phyloP scores from a whole-genome alignment of 1,140 invertebrate genomes.

The Drosophila teissieri region DNA sequence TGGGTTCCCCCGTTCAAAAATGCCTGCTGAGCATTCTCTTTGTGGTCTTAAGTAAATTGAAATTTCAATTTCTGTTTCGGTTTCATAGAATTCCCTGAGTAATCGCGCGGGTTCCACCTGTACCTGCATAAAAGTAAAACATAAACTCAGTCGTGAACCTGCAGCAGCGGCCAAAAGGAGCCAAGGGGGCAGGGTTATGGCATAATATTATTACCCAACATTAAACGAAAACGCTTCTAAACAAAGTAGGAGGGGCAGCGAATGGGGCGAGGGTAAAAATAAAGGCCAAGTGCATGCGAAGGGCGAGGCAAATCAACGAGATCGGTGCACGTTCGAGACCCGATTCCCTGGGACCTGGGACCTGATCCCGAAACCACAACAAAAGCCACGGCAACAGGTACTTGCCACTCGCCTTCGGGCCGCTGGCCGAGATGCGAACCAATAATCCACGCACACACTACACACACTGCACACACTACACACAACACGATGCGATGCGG shows the following conservation, averaged over 20 bases:
- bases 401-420: conserved; percentile 76
- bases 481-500: conserved; percentile 42
- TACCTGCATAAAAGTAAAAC: conserved; percentile 79
- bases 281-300: conserved; percentile 41
- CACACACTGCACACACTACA: conserved; percentile 51
- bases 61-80: conserved; percentile 48
- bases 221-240: conserved; percentile 74
- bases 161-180: conserved; percentile 42
- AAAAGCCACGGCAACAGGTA: conserved; percentile 79
- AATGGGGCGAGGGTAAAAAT: conserved; percentile 7
- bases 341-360: conserved; percentile 43
- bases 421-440: conserved; percentile 74
- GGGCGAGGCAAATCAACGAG: conserved; percentile 62
- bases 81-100: conserved; percentile 31
- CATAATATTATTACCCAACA: conserved; percentile 80
- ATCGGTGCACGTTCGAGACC: conserved; percentile 58
- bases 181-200: conserved; percentile 56
- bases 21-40: conserved; percentile 21
- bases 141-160: conserved; percentile 71
- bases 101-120: conserved; percentile 62
- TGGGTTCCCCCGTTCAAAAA: conserved; percentile 22
- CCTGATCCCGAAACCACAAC: conserved; percentile 57
- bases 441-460: conserved; percentile 74
- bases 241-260: conserved; percentile 61
- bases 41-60: conserved; percentile 36